A percentile compares a stretch with the other conserved stretches of the same genome.
Evolutionary conservation across 2,113 vertebrate species (phyloP).

Genomic region (Rhea americana): DNA sequence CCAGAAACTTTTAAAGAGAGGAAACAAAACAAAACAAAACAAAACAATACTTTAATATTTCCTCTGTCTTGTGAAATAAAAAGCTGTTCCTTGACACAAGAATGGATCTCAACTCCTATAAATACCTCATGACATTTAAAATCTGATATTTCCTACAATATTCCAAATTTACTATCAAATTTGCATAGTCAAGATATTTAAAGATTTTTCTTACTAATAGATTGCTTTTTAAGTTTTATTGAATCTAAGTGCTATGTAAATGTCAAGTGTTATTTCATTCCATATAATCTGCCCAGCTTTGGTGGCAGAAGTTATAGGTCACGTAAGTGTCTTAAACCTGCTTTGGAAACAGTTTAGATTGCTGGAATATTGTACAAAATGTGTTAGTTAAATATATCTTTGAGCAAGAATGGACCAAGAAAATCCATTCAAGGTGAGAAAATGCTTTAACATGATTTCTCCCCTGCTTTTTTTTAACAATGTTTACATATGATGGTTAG

Average conservation of each 20-base stretch:
- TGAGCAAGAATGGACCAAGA: background rate
- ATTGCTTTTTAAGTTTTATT: background rate
- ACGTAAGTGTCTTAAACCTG: background rate
- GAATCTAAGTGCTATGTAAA: background rate
- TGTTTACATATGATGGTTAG: background rate
- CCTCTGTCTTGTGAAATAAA: constrained; percentile 27
- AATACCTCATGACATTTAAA: constrained; percentile 3
- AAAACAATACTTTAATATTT: background rate
- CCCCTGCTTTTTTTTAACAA: background rate
- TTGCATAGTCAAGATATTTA: background rate
- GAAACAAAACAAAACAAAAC: background rate
- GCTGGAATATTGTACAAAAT: background rate
- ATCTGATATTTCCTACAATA: background rate
- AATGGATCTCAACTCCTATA: background rate
- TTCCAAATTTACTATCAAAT: background rate
- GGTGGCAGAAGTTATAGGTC: background rate
- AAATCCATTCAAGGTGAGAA: background rate
- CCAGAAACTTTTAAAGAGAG: background rate
- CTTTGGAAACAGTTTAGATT: background rate
- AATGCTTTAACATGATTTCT: background rate
- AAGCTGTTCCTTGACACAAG: background rate
- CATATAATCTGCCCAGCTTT: background rate
- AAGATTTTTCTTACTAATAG: background rate
- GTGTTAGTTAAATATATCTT: background rate
- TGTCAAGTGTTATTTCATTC: background rate